Evolutionary conservation across 1,140 invertebrate genomes (phyloP).

Genomic region (Pseudomyrmex gracilis): DNA sequence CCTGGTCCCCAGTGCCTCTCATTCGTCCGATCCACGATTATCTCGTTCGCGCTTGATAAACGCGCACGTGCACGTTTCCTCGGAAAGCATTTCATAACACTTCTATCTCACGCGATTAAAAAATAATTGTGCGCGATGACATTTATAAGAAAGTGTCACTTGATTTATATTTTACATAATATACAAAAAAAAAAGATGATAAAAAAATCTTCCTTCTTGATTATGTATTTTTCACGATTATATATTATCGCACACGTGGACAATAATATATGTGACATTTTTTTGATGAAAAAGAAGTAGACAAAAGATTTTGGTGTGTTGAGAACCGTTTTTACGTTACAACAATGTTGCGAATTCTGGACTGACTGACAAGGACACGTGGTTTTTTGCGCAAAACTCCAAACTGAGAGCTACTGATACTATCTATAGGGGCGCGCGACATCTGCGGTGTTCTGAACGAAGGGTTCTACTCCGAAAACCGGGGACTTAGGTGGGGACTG

Average conservation of each 20-base stretch:
- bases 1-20: constrained; percentile 60
- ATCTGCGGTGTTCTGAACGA: constrained; percentile 73
- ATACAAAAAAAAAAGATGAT: too few species aligned
- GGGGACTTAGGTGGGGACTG: constrained; percentile 10
- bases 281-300: too few species aligned
- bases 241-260: too few species aligned
- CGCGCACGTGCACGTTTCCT: constrained; percentile 24
- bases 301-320: too few species aligned
- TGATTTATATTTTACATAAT: too few species aligned
- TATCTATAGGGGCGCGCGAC: constrained; percentile 70
- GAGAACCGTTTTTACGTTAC: background rate
- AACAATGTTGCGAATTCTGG: background rate
- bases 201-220: too few species aligned
- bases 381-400: background rate
- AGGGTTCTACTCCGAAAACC: constrained; percentile 67
- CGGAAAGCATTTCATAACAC: background rate
- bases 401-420: constrained; percentile 59
- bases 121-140: background rate
- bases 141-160: too few species aligned
- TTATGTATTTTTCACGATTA: too few species aligned
- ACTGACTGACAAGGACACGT: constrained; percentile 42
- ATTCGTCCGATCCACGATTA: background rate
- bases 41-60: background rate
- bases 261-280: too few species aligned
- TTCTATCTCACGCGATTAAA: background rate